A percentile compares a stretch with the other conserved stretches of the same genome.
phyloP scores from a whole-genome alignment of 2,113 vertebrate genomes.

The Percina caprodes region DNA sequence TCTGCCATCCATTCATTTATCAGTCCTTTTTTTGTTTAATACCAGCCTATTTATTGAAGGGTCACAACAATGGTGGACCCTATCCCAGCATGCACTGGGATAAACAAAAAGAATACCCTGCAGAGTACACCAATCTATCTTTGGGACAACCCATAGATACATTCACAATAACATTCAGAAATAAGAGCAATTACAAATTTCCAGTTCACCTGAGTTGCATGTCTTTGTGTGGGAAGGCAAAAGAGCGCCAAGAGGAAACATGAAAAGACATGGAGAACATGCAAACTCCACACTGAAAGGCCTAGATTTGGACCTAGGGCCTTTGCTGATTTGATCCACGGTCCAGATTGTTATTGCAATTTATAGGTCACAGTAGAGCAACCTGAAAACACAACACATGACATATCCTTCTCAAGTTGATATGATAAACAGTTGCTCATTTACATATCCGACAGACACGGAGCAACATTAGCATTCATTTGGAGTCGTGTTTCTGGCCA shows the following conservation, averaged over 20 bases:
- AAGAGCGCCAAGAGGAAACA: neutral
- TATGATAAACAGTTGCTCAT: neutral
- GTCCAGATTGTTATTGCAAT: neutral
- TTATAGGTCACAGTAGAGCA: neutral
- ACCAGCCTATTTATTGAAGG: neutral
- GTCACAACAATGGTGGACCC: neutral
- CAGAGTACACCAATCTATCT: neutral
- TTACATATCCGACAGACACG: neutral
- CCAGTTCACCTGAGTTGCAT: neutral
- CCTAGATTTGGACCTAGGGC: neutral
- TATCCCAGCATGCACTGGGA: constrained; percentile 5
- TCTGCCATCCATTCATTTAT: neutral
- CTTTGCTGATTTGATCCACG: neutral
- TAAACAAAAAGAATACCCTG: constrained; percentile 6
- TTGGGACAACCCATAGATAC: neutral
- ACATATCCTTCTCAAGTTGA: neutral
- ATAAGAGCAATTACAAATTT: neutral
- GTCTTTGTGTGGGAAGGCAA: neutral
- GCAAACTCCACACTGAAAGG: neutral
- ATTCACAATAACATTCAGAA: neutral
- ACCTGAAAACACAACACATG: neutral
- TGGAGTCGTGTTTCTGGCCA: neutral
- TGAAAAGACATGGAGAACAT: neutral
- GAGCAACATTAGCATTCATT: neutral
- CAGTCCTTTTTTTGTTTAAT: neutral